Evolutionary conservation across 92 coral and sea anemone species (phyloP).

Genomic region (Hydrozoanthus gracilis): DNA sequence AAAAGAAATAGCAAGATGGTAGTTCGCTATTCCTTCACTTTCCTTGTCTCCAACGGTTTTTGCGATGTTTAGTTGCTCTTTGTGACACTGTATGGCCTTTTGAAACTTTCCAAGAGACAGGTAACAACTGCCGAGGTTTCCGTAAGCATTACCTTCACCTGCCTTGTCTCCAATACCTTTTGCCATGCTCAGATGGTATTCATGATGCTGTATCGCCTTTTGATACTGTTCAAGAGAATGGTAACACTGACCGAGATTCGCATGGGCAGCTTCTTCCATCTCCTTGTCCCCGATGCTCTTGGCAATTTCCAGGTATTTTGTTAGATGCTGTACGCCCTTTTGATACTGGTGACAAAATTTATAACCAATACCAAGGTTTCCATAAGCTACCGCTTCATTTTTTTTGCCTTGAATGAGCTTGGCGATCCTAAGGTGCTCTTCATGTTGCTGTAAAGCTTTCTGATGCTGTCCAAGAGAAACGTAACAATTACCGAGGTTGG

Average conservation of each 20-base stretch:
- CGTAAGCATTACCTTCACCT: neutral
- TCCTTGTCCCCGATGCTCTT: neutral
- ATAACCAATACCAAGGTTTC: neutral
- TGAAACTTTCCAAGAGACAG: neutral
- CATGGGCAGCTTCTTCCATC: neutral
- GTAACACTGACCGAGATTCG: neutral
- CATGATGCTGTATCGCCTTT: neutral
- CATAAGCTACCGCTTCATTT: neutral
- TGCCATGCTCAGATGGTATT: neutral
- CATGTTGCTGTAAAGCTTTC: neutral
- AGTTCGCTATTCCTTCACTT: neutral
- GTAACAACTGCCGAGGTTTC: neutral
- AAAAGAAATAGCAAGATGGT: too few relatives aligned
- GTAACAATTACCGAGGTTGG: neutral
- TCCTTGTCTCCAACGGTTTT: neutral
- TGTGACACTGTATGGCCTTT: neutral
- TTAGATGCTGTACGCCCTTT: neutral
- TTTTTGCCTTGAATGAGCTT: neutral
- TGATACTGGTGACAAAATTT: neutral
- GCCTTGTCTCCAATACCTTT: neutral
- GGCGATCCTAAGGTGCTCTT: neutral
- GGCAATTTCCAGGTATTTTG: neutral
- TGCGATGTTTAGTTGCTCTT: neutral
- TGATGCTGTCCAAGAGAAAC: neutral
- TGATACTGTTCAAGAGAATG: neutral